Evolutionary conservation across 2,888 invertebrate genomes (phyloP).

Genomic region (Drosophila prostipennis): DNA sequence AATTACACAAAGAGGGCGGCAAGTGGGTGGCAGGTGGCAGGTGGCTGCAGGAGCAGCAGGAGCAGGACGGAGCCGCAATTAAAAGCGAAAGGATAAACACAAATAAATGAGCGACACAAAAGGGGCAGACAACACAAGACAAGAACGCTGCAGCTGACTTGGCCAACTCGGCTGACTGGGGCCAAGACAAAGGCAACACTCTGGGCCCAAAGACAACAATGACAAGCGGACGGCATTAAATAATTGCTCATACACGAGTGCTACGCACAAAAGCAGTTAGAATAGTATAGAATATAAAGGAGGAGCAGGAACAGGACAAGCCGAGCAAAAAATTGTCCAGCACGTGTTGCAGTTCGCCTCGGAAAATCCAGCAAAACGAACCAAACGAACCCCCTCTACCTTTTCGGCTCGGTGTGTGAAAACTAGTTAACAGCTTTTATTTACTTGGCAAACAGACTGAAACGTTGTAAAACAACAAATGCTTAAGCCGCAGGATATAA

Average conservation of each 20-base stretch:
- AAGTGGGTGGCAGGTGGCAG: background rate
- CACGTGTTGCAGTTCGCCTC: constrained; percentile 20
- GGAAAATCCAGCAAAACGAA: background rate
- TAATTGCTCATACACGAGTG: constrained; percentile 57
- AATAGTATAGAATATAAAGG: background rate
- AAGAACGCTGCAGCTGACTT: constrained; percentile 45
- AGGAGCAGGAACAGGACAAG: constrained; percentile 7
- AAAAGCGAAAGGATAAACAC: constrained; percentile 70
- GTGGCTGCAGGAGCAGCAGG: constrained; percentile 5
- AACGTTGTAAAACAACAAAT: constrained; percentile 58
- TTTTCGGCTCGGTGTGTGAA: constrained; percentile 39
- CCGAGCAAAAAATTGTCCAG: constrained; percentile 44
- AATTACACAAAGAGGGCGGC: constrained; percentile 44
- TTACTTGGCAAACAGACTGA: constrained; percentile 66
- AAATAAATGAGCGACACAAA: constrained; percentile 61
- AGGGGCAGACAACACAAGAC: constrained; percentile 49
- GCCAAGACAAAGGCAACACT: constrained; percentile 26
- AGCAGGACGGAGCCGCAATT: constrained; percentile 60
- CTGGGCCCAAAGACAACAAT: constrained; percentile 24
- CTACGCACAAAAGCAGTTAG: constrained; percentile 42
- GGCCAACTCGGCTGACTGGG: constrained; percentile 31
- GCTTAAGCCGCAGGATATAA: constrained; percentile 57
- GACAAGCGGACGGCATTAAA: constrained; percentile 52
- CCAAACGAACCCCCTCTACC: background rate
- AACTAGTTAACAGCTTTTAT: constrained; percentile 74